Evolutionary conservation across 2,888 invertebrate species (phyloP).

Genomic region (Conomelus anceps): DNA sequence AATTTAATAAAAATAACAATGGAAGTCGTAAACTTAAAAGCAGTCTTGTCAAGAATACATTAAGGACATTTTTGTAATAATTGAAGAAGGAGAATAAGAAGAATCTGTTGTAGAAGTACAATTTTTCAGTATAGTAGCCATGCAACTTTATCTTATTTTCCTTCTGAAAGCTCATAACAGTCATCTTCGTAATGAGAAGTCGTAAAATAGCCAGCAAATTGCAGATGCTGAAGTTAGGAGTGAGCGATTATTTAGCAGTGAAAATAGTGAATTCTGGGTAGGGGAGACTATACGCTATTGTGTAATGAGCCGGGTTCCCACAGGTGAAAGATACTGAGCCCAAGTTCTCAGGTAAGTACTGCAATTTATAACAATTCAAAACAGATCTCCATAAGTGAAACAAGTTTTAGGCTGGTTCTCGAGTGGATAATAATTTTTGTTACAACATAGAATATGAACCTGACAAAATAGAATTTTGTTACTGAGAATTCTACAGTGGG

Average conservation of each 20-base stretch:
- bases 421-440: too few species aligned
- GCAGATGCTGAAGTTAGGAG: background rate
- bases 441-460: too few species aligned
- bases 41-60: background rate
- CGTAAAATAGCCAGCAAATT: background rate
- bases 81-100: background rate
- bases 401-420: background rate
- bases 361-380: background rate
- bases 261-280: background rate
- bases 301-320: background rate
- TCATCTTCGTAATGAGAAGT: background rate
- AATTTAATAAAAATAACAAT: background rate
- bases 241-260: background rate
- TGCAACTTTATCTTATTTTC: background rate
- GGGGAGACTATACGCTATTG: background rate
- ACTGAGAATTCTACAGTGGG: too few species aligned
- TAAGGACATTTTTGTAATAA: background rate
- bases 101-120: background rate
- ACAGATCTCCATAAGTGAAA: background rate
- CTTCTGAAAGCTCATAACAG: background rate
- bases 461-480: too few species aligned
- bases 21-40: background rate
- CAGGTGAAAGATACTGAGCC: background rate
- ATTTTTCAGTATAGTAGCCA: background rate
- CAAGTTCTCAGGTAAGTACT: background rate